Base-by-base conservation (phyloP, 2,113 vertebrate species). In the Lepus americanus region DNA sequence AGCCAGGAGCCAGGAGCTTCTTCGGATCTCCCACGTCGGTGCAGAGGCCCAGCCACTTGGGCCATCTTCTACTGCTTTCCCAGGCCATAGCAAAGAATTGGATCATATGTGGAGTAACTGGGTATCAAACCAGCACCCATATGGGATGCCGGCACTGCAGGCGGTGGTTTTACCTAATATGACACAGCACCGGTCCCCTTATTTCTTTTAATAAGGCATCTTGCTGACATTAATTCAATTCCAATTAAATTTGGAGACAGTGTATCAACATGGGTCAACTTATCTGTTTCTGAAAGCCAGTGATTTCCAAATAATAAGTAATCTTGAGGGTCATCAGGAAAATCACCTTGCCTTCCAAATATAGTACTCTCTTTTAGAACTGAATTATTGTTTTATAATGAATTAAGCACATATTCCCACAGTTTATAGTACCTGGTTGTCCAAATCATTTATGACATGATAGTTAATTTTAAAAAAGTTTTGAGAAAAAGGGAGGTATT, bases 221-320 rank as follows among this genome's bases (percentile, higher is more conserved):
- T 88, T 86, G 59, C 20, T 67, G 90, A 44, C 53, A 87, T 94
- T 85, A 86, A 64, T 74, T 82, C 0, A 63, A 51, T 83, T 89
- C 36, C 20, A 89, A 9, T 20, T 81, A 11, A 93, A 66, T 82
- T 79, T 95, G 33, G 66, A 95, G 29, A 89, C 85, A 74, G 25
- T 61, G 22, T 87, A 33, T 87, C 51, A 93, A 51, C 23, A 92
- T 13, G 86, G 66, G 81, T 87, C n/a, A 82, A 66, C 74, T 12
- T 19, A 89, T 53, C 4, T 85, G 69, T 25, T 93, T 91, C 29
- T n/a, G 73, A 61, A 94, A 94, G 63, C 20, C 59, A 85, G 9
- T 82, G 23, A 64, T 79, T 95, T 85, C 51, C 55, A 80, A 94
- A 79, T 93, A 90, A 55, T 77, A 79, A 84, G 23, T 72, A 81